Conservation (phyloP, 2,797 vertebrate genomes). For the Sciurus carolinensis region DNA sequence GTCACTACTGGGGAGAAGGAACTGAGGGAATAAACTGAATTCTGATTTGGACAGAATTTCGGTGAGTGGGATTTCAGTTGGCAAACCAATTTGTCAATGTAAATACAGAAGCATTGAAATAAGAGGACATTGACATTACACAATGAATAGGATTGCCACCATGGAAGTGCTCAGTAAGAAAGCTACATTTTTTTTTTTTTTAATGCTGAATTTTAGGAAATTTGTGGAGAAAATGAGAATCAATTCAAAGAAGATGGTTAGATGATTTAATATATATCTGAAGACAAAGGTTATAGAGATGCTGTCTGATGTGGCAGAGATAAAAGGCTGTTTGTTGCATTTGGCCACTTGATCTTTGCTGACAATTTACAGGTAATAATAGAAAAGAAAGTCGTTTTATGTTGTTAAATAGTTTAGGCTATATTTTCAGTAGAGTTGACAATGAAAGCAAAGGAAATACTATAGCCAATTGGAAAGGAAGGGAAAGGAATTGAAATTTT, state of each 20-base stretch:
- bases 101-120: not conserved
- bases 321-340: not conserved
- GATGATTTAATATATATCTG: not conserved
- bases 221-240: not conserved
- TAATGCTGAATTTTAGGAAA: not conserved
- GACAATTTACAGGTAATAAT: not conserved
- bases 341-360: slow-evolving; percentile 14
- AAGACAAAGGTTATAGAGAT: not conserved
- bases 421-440: not conserved
- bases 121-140: not conserved
- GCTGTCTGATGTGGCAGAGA: not conserved
- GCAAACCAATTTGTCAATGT: not conserved
- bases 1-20: not conserved
- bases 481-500: not conserved
- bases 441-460: not conserved
- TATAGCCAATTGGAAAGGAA: not conserved
- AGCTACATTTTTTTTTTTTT: not conserved
- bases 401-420: not conserved
- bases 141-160: not conserved
- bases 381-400: not conserved
- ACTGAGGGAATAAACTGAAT: not conserved
- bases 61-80: not conserved
- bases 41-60: not conserved
- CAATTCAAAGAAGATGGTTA: not conserved
- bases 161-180: not conserved